Base-by-base conservation (phyloP, 2,113 vertebrate genomes). In the Oryzias woworae region DNA sequence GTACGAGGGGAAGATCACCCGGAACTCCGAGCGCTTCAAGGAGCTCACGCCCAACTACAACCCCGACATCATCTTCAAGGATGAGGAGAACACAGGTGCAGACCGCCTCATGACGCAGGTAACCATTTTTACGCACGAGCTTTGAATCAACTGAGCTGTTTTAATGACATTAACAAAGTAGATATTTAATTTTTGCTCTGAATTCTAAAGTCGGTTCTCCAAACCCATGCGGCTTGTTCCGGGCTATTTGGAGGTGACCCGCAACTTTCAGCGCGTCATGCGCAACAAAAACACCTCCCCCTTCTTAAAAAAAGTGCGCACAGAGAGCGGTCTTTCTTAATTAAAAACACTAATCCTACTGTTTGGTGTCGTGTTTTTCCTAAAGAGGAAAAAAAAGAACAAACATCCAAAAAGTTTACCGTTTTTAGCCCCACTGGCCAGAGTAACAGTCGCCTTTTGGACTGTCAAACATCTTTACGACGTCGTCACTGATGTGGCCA, bases 31-130 rank as follows among this genome's bases (percentile, higher is more conserved):
- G 84, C 94, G 96, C 87, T 98, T 96, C 92, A 96, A 94, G 91
- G 95, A 98, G 84, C 95, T 97, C 73, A 95, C 92, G 61, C 94
- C 95, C 28, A 97, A 98, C 92, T 98, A 97, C 92, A 98, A 98
- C 77, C 95, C 96, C 22, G 96, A 98, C 93, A 98, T 98, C 93
- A 95, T 97, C 90, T 98, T 98, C 91, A 98, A 98, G 88, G 95
- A 98, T 92, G 96, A 98, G 90, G 96, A 98, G 92, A 97, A 97
- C 89, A 97, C 95, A 57, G 96, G 96, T 75, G 96, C 96, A 36
- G 96, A 98, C 88, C 93, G 96, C 67, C 94, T 98, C 82, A 97
- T 98, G 96, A 98, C 95, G 53, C 95, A 97, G 96, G 96, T 97
- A 90, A 87, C 43, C 16, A 88, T 89, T 48, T 53, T 71, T 71